These are phyloP conservation scores for Hyphantria cunea DNA, from an alignment of 1,140 invertebrate species.

Conservation along the genomic window DNA sequence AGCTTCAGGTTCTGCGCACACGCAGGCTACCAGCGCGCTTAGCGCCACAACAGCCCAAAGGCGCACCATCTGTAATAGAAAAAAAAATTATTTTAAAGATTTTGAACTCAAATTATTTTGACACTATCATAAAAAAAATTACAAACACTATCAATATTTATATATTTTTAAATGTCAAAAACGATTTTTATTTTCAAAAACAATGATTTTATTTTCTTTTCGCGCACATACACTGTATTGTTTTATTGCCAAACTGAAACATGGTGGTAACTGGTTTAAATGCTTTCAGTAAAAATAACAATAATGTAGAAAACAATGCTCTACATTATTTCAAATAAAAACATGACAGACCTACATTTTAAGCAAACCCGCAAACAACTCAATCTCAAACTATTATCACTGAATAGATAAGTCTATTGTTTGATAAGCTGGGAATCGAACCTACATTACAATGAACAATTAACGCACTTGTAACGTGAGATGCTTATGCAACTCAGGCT, in stretches of 20 bases:
- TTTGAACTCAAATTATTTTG: not conserved
- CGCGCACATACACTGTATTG: too few species aligned
- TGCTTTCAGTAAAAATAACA: too few species aligned
- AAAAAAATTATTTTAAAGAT: conserved; percentile 2
- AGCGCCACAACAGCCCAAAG: conserved; percentile 50
- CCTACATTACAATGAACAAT: conserved; percentile 59
- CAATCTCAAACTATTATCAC: conserved; percentile 49
- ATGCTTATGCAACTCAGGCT: conserved; percentile 19
- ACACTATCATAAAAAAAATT: not conserved
- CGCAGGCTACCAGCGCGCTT: conserved; percentile 41
- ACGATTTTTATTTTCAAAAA: too few species aligned
- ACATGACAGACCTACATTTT: too few species aligned
- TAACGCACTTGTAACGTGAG: conserved; percentile 28
- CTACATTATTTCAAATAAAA: too few species aligned
- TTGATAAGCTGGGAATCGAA: conserved; percentile 59
- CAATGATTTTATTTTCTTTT: too few species aligned
- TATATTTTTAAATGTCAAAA: too few species aligned
- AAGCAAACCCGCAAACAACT: too few species aligned
- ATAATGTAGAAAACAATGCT: too few species aligned
- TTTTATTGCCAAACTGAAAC: too few species aligned
- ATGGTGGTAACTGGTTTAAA: too few species aligned
- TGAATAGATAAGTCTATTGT: conserved; percentile 51
- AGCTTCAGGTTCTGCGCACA: conserved; percentile 27
- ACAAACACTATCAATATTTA: too few species aligned
- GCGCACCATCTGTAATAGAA: conserved; percentile 58